Percentiles rank a stretch among this genome's conserved stretches.
Conservation (phyloP, 2,797 vertebrate species). For the Dryobates pubescens region DNA sequence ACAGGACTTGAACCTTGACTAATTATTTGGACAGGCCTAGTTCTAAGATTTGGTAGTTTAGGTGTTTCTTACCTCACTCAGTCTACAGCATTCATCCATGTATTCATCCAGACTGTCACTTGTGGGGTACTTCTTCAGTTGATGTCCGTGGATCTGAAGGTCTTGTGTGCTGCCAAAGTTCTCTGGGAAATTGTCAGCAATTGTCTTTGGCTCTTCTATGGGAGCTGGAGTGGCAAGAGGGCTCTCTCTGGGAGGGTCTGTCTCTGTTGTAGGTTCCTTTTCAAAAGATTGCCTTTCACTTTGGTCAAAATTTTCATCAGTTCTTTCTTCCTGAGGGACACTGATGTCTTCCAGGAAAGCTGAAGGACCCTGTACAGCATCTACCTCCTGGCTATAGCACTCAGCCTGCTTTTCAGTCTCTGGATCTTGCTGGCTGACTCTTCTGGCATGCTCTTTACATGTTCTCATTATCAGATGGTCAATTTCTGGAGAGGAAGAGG, state of each 20-base stretch:
- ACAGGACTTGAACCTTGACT: background rate
- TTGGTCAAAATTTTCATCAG: conserved; percentile 18
- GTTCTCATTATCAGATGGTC: conserved; percentile 64
- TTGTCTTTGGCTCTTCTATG: conserved; percentile 49
- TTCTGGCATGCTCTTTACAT: conserved; percentile 44
- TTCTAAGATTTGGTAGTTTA: background rate
- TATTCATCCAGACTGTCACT: conserved; percentile 87
- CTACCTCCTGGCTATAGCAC: background rate
- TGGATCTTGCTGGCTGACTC: conserved; percentile 26
- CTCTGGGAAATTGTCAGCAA: conserved; percentile 36
- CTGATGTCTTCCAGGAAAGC: conserved; percentile 47
- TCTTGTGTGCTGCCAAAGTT: conserved; percentile 60
- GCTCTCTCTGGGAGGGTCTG: background rate
- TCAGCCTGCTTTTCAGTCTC: conserved; percentile 8
- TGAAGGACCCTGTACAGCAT: conserved; percentile 11
- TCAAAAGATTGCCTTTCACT: background rate
- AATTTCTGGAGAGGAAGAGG: conserved; percentile 73
- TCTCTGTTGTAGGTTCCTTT: conserved; percentile 13
- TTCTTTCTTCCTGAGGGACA: conserved; percentile 18
- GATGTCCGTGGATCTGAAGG: conserved; percentile 58
- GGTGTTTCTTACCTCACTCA: conserved; percentile 84
- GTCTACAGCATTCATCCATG: conserved; percentile 89
- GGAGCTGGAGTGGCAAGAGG: background rate
- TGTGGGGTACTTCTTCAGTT: conserved; percentile 79
- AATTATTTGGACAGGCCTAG: background rate